Percentiles rank a stretch among this genome's conserved stretches.
These are phyloP conservation scores for Pyrochroa serraticornis DNA, from an alignment of 2,888 invertebrate genomes.

Conservation along the genomic window DNA sequence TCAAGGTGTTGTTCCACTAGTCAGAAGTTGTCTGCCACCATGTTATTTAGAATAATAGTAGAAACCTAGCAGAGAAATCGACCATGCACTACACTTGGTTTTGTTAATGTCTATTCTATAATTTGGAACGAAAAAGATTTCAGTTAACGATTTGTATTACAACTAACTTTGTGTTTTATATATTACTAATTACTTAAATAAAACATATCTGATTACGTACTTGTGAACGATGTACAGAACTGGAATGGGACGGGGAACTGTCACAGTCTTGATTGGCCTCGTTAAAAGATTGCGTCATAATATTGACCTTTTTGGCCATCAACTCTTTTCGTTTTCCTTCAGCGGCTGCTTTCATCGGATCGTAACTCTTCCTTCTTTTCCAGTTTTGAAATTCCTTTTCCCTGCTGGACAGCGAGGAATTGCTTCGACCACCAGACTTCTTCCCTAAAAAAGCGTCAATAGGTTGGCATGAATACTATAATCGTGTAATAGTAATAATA, in stretches of 20 bases:
- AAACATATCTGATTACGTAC: slow-evolving; percentile 36
- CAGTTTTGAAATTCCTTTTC: slow-evolving; percentile 93
- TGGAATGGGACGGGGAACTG: slow-evolving; percentile 58
- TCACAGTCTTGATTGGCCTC: slow-evolving; percentile 53
- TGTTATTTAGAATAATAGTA: slow-evolving; percentile 44
- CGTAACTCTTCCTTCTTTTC: slow-evolving; percentile 94
- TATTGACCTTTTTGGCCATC: slow-evolving; percentile 57
- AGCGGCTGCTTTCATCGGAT: slow-evolving; percentile 92
- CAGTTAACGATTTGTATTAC: background rate
- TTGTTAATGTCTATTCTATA: slow-evolving; percentile 1
- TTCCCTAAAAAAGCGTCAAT: slow-evolving; percentile 50
- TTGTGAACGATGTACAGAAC: slow-evolving; percentile 58
- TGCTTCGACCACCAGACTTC: slow-evolving; percentile 67
- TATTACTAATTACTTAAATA: background rate
- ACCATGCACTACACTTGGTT: slow-evolving; percentile 15
- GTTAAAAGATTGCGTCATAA: slow-evolving; percentile 54
- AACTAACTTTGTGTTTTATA: background rate
- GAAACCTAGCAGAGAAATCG: slow-evolving; percentile 38
- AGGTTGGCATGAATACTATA: background rate
- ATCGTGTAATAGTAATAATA: too few species aligned
- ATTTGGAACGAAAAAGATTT: background rate
- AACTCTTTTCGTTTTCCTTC: slow-evolving; percentile 74
- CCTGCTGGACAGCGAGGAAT: slow-evolving; percentile 74
- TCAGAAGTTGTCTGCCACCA: slow-evolving; percentile 48
- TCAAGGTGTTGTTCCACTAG: slow-evolving; percentile 38